Conservation (phyloP, 2,888 invertebrate genomes). For the Leucania comma region DNA sequence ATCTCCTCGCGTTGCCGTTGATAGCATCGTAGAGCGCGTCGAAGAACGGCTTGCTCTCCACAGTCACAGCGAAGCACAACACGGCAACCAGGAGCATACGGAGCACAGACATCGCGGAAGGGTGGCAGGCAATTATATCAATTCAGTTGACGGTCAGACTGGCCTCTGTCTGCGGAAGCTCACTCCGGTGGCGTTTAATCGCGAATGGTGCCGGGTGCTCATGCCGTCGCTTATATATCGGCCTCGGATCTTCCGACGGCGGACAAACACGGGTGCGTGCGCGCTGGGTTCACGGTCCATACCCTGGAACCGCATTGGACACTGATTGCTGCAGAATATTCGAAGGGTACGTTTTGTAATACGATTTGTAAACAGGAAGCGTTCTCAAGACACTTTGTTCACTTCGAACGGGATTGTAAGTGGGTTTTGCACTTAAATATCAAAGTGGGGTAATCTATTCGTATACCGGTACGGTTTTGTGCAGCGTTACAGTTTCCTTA, state of each 20-base stretch:
- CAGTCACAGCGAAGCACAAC: slow-evolving; percentile 67
- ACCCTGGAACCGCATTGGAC: slow-evolving; percentile 85
- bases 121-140: slow-evolving; percentile 83
- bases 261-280: slow-evolving; percentile 80
- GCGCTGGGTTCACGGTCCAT: slow-evolving; percentile 87
- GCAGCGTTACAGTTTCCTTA: slow-evolving; percentile 56
- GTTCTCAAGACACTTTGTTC: slow-evolving; percentile 68
- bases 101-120: slow-evolving; percentile 85
- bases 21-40: slow-evolving; percentile 87
- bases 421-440: slow-evolving; percentile 64
- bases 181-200: slow-evolving; percentile 83
- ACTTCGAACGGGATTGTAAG: slow-evolving; percentile 62
- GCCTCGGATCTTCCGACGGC: slow-evolving; percentile 89
- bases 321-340: slow-evolving; percentile 75
- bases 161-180: slow-evolving; percentile 86
- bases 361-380: slow-evolving; percentile 78
- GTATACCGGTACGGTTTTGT: slow-evolving; percentile 55
- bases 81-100: slow-evolving; percentile 72
- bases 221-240: slow-evolving; percentile 87
- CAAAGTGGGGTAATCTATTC: slow-evolving; percentile 60
- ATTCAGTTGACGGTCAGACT: slow-evolving; percentile 85
- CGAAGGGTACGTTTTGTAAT: slow-evolving; percentile 76
- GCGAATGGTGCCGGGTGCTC: slow-evolving; percentile 88
- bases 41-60: slow-evolving; percentile 84
- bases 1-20: slow-evolving; percentile 82